Evolutionary conservation across 2,888 invertebrate genomes (phyloP).

Genomic region (Macropis europaea): DNA sequence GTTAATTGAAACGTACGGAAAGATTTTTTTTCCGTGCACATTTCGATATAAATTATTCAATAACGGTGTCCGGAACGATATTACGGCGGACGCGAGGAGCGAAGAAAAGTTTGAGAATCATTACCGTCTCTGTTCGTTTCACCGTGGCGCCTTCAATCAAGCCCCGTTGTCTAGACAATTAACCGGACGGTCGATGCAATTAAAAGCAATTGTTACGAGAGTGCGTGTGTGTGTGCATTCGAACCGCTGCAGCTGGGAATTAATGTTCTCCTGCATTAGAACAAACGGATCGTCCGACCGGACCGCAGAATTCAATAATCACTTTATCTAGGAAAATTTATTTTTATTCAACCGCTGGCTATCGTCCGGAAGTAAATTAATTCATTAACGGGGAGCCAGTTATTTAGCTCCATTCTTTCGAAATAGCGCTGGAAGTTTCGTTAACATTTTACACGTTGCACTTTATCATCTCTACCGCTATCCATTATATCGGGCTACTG

Average conservation of each 20-base stretch:
- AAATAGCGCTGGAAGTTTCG: not conserved
- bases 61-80: slow-evolving; percentile 36
- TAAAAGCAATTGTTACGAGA: slow-evolving; percentile 61
- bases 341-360: not conserved
- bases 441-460: too few species aligned
- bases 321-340: slow-evolving; percentile 2
- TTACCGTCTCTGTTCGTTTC: slow-evolving; percentile 50
- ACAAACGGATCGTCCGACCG: slow-evolving; percentile 30
- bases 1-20: slow-evolving; percentile 35
- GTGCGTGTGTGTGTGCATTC: slow-evolving; percentile 2
- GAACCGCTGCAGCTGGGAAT: slow-evolving; percentile 35
- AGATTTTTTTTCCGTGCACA: slow-evolving; percentile 28
- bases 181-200: slow-evolving; percentile 62
- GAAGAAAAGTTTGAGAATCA: slow-evolving; percentile 53
- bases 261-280: slow-evolving; percentile 50
- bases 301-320: slow-evolving; percentile 23
- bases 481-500: too few species aligned
- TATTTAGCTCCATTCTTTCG: not conserved
- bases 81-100: slow-evolving; percentile 23
- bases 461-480: too few species aligned
- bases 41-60: slow-evolving; percentile 52
- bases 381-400: not conserved
- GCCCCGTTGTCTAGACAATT: slow-evolving; percentile 58
- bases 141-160: slow-evolving; percentile 51
- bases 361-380: not conserved